phyloP scores from a whole-genome alignment of 1,140 invertebrate species.

The Drosophila cardini region DNA sequence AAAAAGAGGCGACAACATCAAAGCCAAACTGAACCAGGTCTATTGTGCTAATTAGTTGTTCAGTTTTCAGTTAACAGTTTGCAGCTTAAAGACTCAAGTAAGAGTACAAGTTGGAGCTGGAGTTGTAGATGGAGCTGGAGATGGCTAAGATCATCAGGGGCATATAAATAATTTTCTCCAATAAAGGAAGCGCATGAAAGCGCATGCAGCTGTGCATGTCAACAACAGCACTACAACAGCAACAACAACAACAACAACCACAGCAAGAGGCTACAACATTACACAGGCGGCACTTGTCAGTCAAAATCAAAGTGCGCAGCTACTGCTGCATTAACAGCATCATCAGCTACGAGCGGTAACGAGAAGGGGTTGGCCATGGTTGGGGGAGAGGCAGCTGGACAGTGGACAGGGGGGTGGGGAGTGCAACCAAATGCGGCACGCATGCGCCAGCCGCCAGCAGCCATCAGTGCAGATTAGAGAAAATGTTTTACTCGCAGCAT shows the following conservation, averaged over 20 bases:
- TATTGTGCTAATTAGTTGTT: constrained; percentile 59
- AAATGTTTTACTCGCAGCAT: constrained; percentile 74
- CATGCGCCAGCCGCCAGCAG: constrained; percentile 61
- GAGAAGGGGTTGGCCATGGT: too few relatives aligned
- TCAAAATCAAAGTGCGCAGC: constrained; percentile 80
- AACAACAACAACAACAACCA: constrained; percentile 32
- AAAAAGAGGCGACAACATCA: background rate
- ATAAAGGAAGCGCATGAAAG: constrained; percentile 78
- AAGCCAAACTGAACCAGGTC: background rate
- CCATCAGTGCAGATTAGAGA: constrained; percentile 80
- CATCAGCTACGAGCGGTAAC: constrained; percentile 45
- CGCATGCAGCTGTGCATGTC: constrained; percentile 79
- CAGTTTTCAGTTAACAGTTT: too few relatives aligned
- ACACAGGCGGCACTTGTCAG: constrained; percentile 79
- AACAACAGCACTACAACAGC: constrained; percentile 57
- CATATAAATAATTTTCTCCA: constrained; percentile 79
- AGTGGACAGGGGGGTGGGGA: constrained; percentile 4
- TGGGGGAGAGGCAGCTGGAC: too few relatives aligned
- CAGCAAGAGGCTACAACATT: constrained; percentile 39
- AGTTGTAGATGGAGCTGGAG: background rate
- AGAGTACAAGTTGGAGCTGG: constrained; percentile 31
- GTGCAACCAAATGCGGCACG: constrained; percentile 67
- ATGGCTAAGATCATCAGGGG: constrained; percentile 49
- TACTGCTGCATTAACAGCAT: constrained; percentile 66
- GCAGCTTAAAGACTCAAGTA: too few relatives aligned